Evolutionary conservation across 2,797 vertebrate species (phyloP), one percentile per base, ranked within the genome.

Genomic region (Fistularia commersonii): DNA sequence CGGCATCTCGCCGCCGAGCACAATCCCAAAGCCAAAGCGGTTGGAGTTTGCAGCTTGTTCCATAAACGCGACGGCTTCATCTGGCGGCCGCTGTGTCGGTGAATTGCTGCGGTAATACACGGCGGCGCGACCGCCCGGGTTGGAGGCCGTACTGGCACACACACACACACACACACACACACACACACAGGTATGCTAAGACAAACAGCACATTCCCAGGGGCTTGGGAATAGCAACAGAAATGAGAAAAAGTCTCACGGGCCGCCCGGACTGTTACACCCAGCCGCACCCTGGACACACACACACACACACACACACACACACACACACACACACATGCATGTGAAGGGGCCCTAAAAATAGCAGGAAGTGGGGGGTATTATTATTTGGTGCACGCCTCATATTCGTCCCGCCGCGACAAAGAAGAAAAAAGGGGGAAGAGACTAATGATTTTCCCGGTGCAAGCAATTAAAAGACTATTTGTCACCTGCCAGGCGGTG

Each of bases 391-490:
- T 65, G 73, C 89, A 91, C 86, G 87, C 89, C 82, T 82, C 52
- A 77, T n/a, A 78, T 58, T 54, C 45, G 76, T 87, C 85, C 83
- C 79, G 88, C 85, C 86, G n/a, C n/a, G n/a, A n/a, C n/a, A n/a
- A n/a, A n/a, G n/a, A n/a, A n/a, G n/a, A n/a, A 88, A 82, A 88
- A 79, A 88, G 89, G 85, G 79, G 83, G 87, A 82, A 87, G 88
- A 91, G 88, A 92, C 89, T 92, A 92, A 93, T 90, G 85, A 83
- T 90, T 93, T 93, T 92, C 88, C 89, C 91, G 91, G 90, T 91
- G 67, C 80, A 92, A 89, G 92, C 91, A 93, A 96, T 94, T 94
- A 95, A 93, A 93, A 94, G 93, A 92, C 86, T 89, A 93, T 94
- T 93, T 93, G 91, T 93, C 91, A 93, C 91, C 89, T 89, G 80